phyloP scores from a whole-genome alignment of 2,888 invertebrate species.

The Pammene fasciana region DNA sequence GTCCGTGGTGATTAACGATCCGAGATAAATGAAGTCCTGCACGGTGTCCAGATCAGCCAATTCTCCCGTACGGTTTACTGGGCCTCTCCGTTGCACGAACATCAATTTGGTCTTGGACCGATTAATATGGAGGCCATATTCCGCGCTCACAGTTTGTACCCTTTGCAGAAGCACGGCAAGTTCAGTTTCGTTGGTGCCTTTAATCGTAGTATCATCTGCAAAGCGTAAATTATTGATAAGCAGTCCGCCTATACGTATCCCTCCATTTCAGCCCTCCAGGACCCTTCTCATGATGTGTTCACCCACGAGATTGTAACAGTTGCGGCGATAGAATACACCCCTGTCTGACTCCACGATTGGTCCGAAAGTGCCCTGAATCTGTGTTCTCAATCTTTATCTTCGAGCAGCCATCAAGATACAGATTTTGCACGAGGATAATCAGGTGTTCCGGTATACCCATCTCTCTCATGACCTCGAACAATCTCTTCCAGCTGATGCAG shows the following conservation, averaged over 20 bases:
- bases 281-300: background rate
- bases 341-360: background rate
- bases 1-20: background rate
- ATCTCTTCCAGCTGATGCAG: too few species aligned
- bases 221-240: too few species aligned
- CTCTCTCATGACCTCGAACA: background rate
- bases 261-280: background rate
- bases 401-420: background rate
- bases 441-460: slow-evolving; percentile 1
- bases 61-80: too few species aligned
- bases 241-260: too few species aligned
- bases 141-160: slow-evolving; percentile 1
- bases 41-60: too few species aligned
- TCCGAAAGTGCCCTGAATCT: background rate
- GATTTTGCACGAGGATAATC: background rate
- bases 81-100: too few species aligned
- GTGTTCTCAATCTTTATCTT: background rate
- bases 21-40: background rate
- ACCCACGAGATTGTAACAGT: background rate
- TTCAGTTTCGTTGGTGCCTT: background rate
- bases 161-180: background rate
- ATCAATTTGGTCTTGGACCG: background rate
- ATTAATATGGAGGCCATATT: background rate
- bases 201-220: background rate
- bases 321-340: background rate